Percentiles rank a stretch among this genome's conserved stretches.
Conservation (phyloP, 2,888 invertebrate species). For the Tryphoninae sp. region DNA sequence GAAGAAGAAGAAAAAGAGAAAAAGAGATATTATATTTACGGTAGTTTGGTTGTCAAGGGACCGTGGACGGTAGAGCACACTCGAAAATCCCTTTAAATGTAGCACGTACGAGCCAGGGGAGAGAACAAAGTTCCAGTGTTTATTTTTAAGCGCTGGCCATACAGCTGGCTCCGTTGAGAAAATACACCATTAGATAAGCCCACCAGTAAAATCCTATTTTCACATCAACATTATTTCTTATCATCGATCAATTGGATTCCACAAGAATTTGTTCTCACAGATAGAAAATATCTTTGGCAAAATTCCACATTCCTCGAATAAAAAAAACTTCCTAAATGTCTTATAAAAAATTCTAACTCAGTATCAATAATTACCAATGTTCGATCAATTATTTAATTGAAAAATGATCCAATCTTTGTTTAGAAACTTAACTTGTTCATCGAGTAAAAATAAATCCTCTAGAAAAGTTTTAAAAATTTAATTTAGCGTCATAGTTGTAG, state of each 20-base stretch:
- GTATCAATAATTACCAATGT: no score
- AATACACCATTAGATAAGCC: slow-evolving; percentile 40
- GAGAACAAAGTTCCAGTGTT: slow-evolving; percentile 23
- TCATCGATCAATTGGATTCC: no score
- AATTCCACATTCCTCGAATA: slow-evolving; percentile 49
- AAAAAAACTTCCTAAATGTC: background rate
- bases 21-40: background rate
- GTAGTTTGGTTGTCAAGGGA: background rate
- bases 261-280: no score
- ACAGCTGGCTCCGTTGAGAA: slow-evolving; percentile 23
- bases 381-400: no score
- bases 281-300: background rate
- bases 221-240: background rate
- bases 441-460: no score
- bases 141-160: slow-evolving; percentile 46
- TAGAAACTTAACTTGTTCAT: no score
- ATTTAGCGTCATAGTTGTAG: no score
- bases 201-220: background rate
- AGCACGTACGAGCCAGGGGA: background rate
- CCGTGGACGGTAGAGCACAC: background rate
- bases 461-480: no score
- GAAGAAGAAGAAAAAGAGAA: background rate
- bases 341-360: no score
- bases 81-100: background rate
- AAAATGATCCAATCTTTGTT: no score